phyloP scores from a whole-genome alignment of 2,888 invertebrate species.

The Andrena haemorrhoa region DNA sequence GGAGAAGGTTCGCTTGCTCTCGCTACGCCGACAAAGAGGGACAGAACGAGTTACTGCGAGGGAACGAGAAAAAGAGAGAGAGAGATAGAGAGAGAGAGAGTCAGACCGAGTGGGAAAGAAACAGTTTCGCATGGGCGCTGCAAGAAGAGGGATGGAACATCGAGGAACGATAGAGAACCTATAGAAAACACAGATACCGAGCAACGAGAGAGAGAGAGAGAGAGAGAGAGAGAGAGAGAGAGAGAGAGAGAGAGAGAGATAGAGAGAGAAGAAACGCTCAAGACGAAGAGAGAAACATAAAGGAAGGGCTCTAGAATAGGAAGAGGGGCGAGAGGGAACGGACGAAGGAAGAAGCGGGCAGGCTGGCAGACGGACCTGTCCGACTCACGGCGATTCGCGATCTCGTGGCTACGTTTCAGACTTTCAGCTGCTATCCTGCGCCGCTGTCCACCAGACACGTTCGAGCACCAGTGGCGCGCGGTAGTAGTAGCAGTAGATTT shows the following conservation, averaged over 20 bases:
- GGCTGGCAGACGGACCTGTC: conserved; percentile 62
- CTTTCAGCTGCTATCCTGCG: conserved; percentile 69
- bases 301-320: conserved; percentile 27
- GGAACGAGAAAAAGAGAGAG: conserved; percentile 14
- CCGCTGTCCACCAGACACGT: conserved; percentile 48
- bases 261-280: conserved; percentile 12
- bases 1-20: conserved; percentile 41
- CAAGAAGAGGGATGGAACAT: conserved; percentile 17
- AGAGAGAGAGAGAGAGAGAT: conserved; percentile 24
- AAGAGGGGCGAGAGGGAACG: conserved; percentile 35
- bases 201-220: conserved; percentile 28
- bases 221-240: conserved; percentile 35
- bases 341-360: conserved; percentile 37
- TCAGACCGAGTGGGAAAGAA: conserved; percentile 28
- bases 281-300: conserved; percentile 28
- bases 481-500: conserved; percentile 61
- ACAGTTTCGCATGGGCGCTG: conserved; percentile 13
- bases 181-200: conserved; percentile 9
- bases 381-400: conserved; percentile 64
- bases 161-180: conserved; percentile 18
- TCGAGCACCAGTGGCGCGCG: conserved; percentile 54
- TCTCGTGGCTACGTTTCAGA: conserved; percentile 68
- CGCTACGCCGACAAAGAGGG: conserved; percentile 29
- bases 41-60: conserved; percentile 22
- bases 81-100: conserved; percentile 38